These are phyloP conservation scores for Gadus chalcogrammus DNA, from an alignment of 2,113 vertebrate genomes.

Conservation along the genomic window DNA sequence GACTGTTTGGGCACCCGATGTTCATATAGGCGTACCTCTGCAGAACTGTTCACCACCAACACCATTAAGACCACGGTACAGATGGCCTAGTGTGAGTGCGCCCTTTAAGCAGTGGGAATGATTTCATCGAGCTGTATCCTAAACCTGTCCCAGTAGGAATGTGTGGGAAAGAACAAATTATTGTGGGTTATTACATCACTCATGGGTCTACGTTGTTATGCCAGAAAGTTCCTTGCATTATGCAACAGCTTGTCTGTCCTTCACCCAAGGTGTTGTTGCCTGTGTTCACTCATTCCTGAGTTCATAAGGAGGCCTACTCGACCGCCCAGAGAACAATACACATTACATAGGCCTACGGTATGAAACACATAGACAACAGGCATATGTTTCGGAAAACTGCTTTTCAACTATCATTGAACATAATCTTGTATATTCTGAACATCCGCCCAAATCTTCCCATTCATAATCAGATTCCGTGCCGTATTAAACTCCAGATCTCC, in stretches of 20 bases:
- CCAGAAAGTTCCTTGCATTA: too few relatives aligned
- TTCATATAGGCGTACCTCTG: too few relatives aligned
- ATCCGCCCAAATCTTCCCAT: too few relatives aligned
- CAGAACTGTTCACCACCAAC: too few relatives aligned
- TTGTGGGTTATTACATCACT: background rate
- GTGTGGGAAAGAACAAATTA: slow-evolving; percentile 8
- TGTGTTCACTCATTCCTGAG: background rate
- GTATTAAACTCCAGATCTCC: background rate
- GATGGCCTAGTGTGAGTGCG: too few relatives aligned
- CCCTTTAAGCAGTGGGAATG: too few relatives aligned
- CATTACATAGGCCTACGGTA: background rate
- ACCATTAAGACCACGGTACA: too few relatives aligned
- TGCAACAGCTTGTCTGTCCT: background rate
- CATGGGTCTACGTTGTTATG: background rate
- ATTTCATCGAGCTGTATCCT: too few relatives aligned
- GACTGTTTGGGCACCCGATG: too few relatives aligned
- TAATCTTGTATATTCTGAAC: too few relatives aligned
- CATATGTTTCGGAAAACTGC: too few relatives aligned
- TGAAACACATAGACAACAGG: background rate
- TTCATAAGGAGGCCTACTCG: background rate
- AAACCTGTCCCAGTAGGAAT: background rate
- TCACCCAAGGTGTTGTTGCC: background rate
- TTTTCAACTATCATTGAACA: too few relatives aligned
- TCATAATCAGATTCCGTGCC: background rate
- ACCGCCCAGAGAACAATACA: background rate